These are phyloP conservation scores for Esperia sulphurella DNA, from an alignment of 2,888 invertebrate genomes.

Conservation along the genomic window DNA sequence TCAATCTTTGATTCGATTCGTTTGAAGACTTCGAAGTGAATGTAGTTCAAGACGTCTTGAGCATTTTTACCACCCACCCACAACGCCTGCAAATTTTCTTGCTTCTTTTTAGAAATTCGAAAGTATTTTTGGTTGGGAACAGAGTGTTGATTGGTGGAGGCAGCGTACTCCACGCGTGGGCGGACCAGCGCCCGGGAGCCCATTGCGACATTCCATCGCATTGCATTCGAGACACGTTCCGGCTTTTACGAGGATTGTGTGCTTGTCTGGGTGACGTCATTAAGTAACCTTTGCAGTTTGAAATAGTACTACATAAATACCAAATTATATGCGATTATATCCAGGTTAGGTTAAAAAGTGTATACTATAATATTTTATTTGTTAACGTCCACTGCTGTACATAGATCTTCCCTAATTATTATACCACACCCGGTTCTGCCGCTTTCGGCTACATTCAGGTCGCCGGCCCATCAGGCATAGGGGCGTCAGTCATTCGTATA, in stretches of 20 bases:
- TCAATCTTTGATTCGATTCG: too few relatives aligned
- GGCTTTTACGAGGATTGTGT: constrained; percentile 7
- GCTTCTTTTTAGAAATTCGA: too few relatives aligned
- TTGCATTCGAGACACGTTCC: constrained; percentile 21
- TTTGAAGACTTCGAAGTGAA: too few relatives aligned
- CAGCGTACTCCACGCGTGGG: constrained; percentile 1
- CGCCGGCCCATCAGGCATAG: too few relatives aligned
- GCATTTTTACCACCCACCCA: not conserved
- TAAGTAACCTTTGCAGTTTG: not conserved
- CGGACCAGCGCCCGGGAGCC: not conserved
- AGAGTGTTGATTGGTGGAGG: not conserved
- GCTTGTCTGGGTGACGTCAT: not conserved
- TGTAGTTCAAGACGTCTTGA: too few relatives aligned
- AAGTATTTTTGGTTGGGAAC: not conserved
- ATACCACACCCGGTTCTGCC: too few relatives aligned
- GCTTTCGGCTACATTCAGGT: too few relatives aligned
- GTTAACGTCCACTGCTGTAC: not conserved
- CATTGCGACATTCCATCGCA: constrained; percentile 1
- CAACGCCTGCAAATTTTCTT: too few relatives aligned
- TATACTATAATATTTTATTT: too few relatives aligned
- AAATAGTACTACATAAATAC: not conserved
- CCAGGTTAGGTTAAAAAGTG: too few relatives aligned
- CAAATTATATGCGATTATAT: not conserved
- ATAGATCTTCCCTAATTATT: too few relatives aligned
- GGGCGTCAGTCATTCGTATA: too few relatives aligned